phyloP scores from a whole-genome alignment of 2,888 invertebrate species.

The Acanthosoma haemorrhoidale region DNA sequence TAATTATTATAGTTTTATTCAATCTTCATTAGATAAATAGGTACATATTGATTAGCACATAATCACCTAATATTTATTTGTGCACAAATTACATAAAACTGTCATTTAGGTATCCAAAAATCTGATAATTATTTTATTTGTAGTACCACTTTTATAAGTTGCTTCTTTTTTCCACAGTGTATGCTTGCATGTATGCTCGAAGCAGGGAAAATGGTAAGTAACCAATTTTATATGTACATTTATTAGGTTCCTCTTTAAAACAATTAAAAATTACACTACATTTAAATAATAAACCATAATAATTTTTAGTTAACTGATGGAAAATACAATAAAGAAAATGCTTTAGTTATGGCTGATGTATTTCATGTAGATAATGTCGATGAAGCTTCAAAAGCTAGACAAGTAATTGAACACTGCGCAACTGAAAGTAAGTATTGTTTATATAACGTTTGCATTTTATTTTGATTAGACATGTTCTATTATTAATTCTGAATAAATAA shows the following conservation, averaged over 20 bases:
- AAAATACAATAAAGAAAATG: slow-evolving; percentile 30
- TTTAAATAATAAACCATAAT: no score
- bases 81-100: no score
- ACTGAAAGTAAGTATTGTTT: slow-evolving; percentile 18
- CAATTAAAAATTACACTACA: no score
- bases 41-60: no score
- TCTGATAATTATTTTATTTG: background rate
- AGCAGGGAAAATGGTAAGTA: slow-evolving; percentile 34
- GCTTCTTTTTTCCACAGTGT: slow-evolving; percentile 31
- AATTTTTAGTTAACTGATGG: slow-evolving; percentile 33
- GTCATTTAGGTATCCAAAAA: no score
- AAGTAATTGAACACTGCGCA: slow-evolving; percentile 29
- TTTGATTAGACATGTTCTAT: no score
- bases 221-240: background rate
- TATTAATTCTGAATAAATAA: no score
- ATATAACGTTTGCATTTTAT: no score
- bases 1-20: no score
- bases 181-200: slow-evolving; percentile 34
- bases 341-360: slow-evolving; percentile 33
- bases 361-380: slow-evolving; percentile 28
- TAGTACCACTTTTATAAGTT: background rate
- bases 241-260: background rate
- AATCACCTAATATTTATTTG: no score
- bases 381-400: slow-evolving; percentile 27
- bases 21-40: no score